These are phyloP conservation scores for Plodia interpunctella DNA, from an alignment of 1,140 invertebrate genomes.

Conservation along the genomic window DNA sequence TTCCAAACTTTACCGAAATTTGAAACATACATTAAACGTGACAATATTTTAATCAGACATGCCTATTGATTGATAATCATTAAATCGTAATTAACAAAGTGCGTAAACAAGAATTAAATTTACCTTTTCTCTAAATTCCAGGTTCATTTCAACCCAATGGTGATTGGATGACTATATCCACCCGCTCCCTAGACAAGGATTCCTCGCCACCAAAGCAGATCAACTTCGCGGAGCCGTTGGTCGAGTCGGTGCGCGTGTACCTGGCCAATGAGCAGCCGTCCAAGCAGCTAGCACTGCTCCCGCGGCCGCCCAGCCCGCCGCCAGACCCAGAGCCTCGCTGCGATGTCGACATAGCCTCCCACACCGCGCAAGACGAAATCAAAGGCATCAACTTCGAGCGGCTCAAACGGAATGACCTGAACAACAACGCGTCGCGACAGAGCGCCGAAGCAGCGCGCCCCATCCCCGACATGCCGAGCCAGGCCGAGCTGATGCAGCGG, in stretches of 20 bases:
- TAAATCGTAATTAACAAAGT: background rate
- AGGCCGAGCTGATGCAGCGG: constrained; percentile 72
- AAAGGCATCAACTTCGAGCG: constrained; percentile 69
- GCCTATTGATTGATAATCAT: background rate
- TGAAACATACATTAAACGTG: no score
- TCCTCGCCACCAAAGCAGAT: constrained; percentile 59
- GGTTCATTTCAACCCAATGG: constrained; percentile 65
- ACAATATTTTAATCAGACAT: constrained; percentile 1
- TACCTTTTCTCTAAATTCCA: constrained; percentile 47
- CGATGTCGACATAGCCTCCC: constrained; percentile 60
- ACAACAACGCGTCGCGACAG: constrained; percentile 68
- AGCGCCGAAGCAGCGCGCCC: constrained; percentile 23
- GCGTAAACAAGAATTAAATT: constrained; percentile 8
- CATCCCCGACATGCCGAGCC: constrained; percentile 62
- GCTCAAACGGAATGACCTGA: constrained; percentile 72
- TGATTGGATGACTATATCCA: constrained; percentile 76
- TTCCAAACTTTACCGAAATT: no score
- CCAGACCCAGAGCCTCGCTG: constrained; percentile 31
- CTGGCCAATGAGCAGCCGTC: constrained; percentile 65
- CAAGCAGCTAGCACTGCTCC: constrained; percentile 55
- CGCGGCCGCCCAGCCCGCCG: constrained; percentile 38
- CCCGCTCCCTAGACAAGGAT: constrained; percentile 63
- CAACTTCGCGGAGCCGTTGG: constrained; percentile 66
- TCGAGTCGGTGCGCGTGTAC: constrained; percentile 71
- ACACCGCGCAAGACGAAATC: constrained; percentile 60